Evolutionary conservation across 2,888 invertebrate species (phyloP).

Genomic region (Eurytoma californica): DNA sequence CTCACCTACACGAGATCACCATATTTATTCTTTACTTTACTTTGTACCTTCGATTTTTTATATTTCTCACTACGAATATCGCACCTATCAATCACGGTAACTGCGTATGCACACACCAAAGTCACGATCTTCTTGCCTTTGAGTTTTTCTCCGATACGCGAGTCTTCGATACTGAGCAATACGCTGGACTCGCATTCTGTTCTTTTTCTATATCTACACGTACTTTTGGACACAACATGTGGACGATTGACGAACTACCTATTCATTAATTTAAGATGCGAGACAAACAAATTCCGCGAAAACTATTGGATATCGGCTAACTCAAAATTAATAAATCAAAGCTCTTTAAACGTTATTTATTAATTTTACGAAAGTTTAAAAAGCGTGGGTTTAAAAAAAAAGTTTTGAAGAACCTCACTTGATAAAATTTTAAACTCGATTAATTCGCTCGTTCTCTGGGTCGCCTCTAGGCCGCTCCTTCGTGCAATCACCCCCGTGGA

Average conservation of each 20-base stretch:
- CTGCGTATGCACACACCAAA: conserved; percentile 24
- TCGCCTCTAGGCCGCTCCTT: background rate
- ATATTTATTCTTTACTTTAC: background rate
- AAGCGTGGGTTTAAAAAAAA: too few relatives aligned
- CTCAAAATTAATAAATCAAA: too few relatives aligned
- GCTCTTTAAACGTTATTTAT: too few relatives aligned
- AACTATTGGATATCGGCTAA: too few relatives aligned
- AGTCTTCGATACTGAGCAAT: conserved; percentile 13
- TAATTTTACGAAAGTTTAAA: too few relatives aligned
- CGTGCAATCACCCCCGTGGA: background rate
- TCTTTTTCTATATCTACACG: conserved; percentile 3
- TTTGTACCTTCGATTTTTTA: background rate
- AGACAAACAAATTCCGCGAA: too few relatives aligned
- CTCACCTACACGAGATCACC: background rate
- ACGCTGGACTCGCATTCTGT: conserved; percentile 9
- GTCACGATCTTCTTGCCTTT: conserved; percentile 7
- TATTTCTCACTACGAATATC: conserved; percentile 1
- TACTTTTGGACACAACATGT: background rate
- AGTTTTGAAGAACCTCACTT: too few relatives aligned
- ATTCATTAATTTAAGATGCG: too few relatives aligned
- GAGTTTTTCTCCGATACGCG: background rate
- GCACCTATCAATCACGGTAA: conserved; percentile 12
- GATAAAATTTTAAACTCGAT: too few relatives aligned
- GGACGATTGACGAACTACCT: background rate
- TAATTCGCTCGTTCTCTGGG: too few relatives aligned